A percentile compares a stretch with the other conserved stretches of the same genome.
Conservation (phyloP, 1,140 invertebrate species). For the Caenorhabditis inopinata region DNA sequence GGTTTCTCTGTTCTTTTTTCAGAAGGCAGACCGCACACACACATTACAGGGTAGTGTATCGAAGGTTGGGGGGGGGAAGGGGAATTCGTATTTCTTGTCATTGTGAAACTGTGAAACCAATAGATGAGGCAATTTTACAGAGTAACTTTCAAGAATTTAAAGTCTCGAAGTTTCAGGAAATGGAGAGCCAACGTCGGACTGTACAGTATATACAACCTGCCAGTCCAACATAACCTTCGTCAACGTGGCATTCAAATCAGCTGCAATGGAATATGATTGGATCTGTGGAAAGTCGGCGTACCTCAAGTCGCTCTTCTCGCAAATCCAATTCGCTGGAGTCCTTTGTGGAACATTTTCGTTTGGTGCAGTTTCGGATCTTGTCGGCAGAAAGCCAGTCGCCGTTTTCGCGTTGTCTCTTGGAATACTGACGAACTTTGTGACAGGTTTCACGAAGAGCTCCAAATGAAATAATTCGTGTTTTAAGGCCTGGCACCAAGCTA, state of each 20-base stretch:
- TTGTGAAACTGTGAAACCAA: no score
- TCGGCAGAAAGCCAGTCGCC: slow-evolving; percentile 60
- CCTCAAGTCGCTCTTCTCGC: slow-evolving; percentile 50
- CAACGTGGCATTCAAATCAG: slow-evolving; percentile 55
- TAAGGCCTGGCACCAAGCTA: slow-evolving; percentile 54
- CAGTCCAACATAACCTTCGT: slow-evolving; percentile 46
- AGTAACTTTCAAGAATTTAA: no score
- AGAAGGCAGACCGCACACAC: no score
- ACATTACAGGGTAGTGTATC: no score
- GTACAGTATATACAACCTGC: slow-evolving; percentile 44
- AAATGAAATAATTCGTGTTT: slow-evolving; percentile 6
- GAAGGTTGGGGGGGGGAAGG: no score
- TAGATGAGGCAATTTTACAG: no score
- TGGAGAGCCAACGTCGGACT: slow-evolving; percentile 38
- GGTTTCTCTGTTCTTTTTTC: no score
- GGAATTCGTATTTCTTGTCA: no score
- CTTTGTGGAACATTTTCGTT: slow-evolving; percentile 55
- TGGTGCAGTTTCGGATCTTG: slow-evolving; percentile 55
- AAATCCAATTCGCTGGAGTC: slow-evolving; percentile 56
- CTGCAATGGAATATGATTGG: slow-evolving; percentile 58
- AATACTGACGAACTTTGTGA: slow-evolving; percentile 29
- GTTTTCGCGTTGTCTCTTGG: slow-evolving; percentile 50
- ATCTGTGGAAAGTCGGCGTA: slow-evolving; percentile 58
- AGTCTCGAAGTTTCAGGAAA: background rate
- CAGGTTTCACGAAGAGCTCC: background rate